Evolutionary conservation across 2,888 invertebrate genomes (phyloP), one percentile per base, ranked within the genome.

Genomic region (Nasonovia ribisnigri): DNA sequence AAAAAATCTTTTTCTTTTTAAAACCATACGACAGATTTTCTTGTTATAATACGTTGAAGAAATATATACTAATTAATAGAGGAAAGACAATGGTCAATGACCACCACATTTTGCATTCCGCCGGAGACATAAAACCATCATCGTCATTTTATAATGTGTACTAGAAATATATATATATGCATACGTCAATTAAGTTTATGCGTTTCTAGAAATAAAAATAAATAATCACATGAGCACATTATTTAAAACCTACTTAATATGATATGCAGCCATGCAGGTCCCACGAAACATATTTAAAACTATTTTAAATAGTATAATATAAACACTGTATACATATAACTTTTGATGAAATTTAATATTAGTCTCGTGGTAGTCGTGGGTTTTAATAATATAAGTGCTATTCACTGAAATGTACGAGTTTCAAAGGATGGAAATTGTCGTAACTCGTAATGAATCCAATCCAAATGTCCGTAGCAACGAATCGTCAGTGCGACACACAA

Each of bases 371-470:
- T 16, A 46, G 48, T n/a, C 26, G 26, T 36, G 67, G 77, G 77
- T 36, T 77, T 24, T 36, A 36, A 77, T 77, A 77, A 29, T 57
- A 36, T 57, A 77, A 36, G 20, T 36, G 36, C 8, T 77, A 77
- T 90, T 90, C 84, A 54, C 16, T 20, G 51, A 20, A 84, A 84
- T 36, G 51, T 36, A 84, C 42, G 42, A 46, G 54, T 91, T 91
- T 57, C 43, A 84, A 91, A 91, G 26, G 84, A 84, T 29, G 4
- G 36, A 57, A 84, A 54, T 77, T 24, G 42, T n/a, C 43, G 0
- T 77, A 13, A 54, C 84, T n/a, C 43, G 0, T 77, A 13, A 54
- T 91, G 51, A 90, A 54, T 84, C 54, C 57, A 36, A 57, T 86
- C 91, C 91, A 91, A 91, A n/a, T 46, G n/a, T 42, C 51, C 42